These are phyloP conservation scores for Vanessa tameamea DNA, from an alignment of 1,140 invertebrate species.

Conservation along the genomic window DNA sequence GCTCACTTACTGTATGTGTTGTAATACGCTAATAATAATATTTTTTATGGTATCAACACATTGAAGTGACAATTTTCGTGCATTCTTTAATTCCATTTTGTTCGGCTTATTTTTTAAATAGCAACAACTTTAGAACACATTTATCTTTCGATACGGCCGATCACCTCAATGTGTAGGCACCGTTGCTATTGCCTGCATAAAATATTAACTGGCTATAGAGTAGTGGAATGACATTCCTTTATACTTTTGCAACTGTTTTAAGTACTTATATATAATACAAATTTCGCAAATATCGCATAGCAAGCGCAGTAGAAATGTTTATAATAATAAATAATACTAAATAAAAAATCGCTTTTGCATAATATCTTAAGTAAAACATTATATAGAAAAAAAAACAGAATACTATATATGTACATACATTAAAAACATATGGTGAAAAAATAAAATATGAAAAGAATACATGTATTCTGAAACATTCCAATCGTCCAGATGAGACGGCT, in stretches of 20 bases:
- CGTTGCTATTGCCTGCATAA: slow-evolving; percentile 31
- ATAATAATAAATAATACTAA: neutral
- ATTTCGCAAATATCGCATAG: slow-evolving; percentile 51
- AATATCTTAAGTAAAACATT: slow-evolving; percentile 12
- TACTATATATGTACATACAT: too few species aligned
- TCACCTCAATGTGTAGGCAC: slow-evolving; percentile 19
- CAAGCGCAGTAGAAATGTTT: slow-evolving; percentile 41
- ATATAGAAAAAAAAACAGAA: too few species aligned
- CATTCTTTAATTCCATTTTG: neutral
- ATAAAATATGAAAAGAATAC: too few species aligned
- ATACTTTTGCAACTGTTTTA: slow-evolving; percentile 35
- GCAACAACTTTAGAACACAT: neutral
- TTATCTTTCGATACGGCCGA: slow-evolving; percentile 10
- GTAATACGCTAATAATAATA: neutral
- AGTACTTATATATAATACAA: slow-evolving; percentile 28
- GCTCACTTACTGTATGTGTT: slow-evolving; percentile 44
- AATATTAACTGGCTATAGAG: slow-evolving; percentile 25
- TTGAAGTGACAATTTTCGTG: neutral
- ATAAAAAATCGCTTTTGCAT: slow-evolving; percentile 47
- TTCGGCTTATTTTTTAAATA: neutral
- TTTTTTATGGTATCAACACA: neutral
- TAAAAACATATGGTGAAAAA: too few species aligned
- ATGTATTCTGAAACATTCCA: neutral
- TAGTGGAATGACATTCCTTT: slow-evolving; percentile 37
- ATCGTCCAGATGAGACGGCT: neutral